Percentiles rank a stretch among this genome's conserved stretches.
phyloP scores from a whole-genome alignment of 92 coral and sea anemone species.

The Siderastrea siderea region DNA sequence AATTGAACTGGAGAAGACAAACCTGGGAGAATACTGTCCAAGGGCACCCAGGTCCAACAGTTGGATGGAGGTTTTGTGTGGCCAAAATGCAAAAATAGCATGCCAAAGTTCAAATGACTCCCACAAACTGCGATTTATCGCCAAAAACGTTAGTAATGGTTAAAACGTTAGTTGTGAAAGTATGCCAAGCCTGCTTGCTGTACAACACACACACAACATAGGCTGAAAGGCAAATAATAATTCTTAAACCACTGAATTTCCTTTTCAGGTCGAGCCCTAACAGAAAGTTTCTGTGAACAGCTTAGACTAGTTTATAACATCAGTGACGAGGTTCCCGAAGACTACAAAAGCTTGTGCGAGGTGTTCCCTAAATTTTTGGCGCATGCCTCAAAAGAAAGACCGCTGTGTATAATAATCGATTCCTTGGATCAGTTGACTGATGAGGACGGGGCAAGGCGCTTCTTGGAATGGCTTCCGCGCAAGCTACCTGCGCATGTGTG shows the following conservation, averaged over 20 bases:
- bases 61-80: too few species aligned
- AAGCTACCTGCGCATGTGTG: conserved; percentile 66
- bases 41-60: too few species aligned
- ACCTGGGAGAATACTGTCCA: too few species aligned
- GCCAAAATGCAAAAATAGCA: too few species aligned
- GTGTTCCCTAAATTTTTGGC: conserved; percentile 56
- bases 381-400: conserved; percentile 58
- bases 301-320: conserved; percentile 59
- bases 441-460: conserved; percentile 70
- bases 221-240: background rate
- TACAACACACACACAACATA: background rate
- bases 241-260: background rate
- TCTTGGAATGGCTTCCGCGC: conserved; percentile 78
- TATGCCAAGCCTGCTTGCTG: too few species aligned
- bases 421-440: conserved; percentile 80
- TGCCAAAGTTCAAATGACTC: too few species aligned
- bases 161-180: too few species aligned
- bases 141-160: too few species aligned
- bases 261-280: conserved; percentile 63
- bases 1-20: too few species aligned
- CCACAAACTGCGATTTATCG: too few species aligned
- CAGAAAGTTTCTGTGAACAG: conserved; percentile 68
- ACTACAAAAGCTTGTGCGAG: conserved; percentile 67
- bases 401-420: conserved; percentile 76
- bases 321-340: conserved; percentile 59